These are phyloP conservation scores for Odontomyia ornata DNA, from an alignment of 2,888 invertebrate species.

Conservation along the genomic window DNA sequence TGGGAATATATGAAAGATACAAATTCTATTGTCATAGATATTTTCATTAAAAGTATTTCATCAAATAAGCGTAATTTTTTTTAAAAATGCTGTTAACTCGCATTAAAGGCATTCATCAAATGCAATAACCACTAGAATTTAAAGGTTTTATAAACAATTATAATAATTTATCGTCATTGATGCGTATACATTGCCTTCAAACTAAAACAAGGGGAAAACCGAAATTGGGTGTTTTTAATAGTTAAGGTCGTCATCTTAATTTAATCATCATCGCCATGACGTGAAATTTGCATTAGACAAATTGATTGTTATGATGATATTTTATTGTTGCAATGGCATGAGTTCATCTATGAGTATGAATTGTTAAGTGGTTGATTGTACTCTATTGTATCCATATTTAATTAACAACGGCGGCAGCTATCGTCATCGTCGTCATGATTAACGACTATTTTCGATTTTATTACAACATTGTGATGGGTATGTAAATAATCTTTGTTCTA, in stretches of 20 bases:
- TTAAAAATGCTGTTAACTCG: background rate
- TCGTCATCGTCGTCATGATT: background rate
- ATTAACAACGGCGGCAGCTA: too few relatives aligned
- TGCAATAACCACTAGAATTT: too few relatives aligned
- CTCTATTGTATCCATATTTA: too few relatives aligned
- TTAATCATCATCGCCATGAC: background rate
- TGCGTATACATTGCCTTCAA: slow-evolving; percentile 22
- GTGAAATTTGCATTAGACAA: background rate
- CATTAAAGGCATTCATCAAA: background rate
- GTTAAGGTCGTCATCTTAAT: slow-evolving; percentile 1
- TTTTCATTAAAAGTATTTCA: background rate
- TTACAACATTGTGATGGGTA: background rate
- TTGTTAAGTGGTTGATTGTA: background rate
- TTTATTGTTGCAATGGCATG: background rate
- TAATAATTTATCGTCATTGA: background rate
- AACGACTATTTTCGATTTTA: slow-evolving; percentile 17
- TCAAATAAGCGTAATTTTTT: too few relatives aligned
- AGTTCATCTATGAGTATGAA: too few relatives aligned
- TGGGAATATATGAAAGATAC: background rate
- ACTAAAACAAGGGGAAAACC: background rate
- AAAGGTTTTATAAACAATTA: background rate
- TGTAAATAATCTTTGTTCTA: slow-evolving; percentile 3
- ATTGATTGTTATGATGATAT: background rate
- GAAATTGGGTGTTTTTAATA: slow-evolving; percentile 5
- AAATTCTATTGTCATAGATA: background rate